Evolutionary conservation across 2,113 vertebrate genomes (phyloP), one percentile per base, ranked within the genome.

Genomic region (Odocoileus hemionus): DNA sequence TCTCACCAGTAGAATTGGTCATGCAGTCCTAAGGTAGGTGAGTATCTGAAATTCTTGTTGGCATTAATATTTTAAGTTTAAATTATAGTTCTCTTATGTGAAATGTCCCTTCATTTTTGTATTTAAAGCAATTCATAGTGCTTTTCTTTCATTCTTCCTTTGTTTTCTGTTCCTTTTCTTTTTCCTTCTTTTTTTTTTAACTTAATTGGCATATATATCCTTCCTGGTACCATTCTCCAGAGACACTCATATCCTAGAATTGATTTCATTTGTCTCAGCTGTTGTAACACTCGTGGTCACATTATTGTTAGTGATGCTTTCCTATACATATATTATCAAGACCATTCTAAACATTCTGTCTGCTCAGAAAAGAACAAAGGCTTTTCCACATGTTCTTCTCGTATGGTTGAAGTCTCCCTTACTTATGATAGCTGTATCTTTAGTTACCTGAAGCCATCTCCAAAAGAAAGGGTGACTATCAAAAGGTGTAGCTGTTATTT

Each of bases 381-480:
- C 87, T 17, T 94, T 94, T 82, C 95, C 36, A 36, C 36, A 36
- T 36, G 36, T 36, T 36, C 36, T 36, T 36, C 36, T 39, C 60
- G 88, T 19, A 58, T 88, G 74, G 52, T 92, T 84, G 95, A 61
- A 6, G 76, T 96, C 61, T 92, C 45, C n/a, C 43, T 94, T 33
- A 88, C 93, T 26, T 96, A 88, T 39, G 89, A 76, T 2, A 94
- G 87, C 10, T 96, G 93, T 61, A 36, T 95, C 17, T 96, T 96
- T 50, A 88, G 76, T n/a, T 94, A 94, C 19, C 47, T 88, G 54
- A 95, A 95, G 2, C 83, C 76, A 25, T 80, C 80, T 45, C 79
- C 50, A 8, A 93, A 86, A 11, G 94, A 95, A 70, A 85, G 90
- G 2, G 80, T 93, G 16, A 45, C 52, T 93, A 36, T 80, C 79